Percentiles rank a stretch among this genome's conserved stretches.
phyloP scores from a whole-genome alignment of 2,797 vertebrate genomes.

The Lithobates pipiens region DNA sequence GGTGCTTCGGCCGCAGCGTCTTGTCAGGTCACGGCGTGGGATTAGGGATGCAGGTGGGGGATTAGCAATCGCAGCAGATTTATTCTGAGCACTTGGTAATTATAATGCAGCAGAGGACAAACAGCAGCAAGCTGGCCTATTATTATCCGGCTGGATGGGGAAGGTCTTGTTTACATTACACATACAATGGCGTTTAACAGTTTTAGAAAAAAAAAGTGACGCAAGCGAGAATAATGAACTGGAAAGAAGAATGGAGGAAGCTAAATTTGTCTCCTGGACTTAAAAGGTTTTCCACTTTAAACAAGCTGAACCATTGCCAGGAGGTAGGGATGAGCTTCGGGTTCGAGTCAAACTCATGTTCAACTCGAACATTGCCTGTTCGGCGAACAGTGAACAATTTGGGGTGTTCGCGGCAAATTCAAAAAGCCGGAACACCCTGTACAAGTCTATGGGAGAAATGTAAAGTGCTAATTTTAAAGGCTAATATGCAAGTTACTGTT shows the following conservation, averaged over 20 bases:
- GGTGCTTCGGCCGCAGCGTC: not conserved
- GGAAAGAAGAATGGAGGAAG: not conserved
- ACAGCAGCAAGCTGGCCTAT: slow-evolving; percentile 9
- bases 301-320: no score
- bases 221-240: not conserved
- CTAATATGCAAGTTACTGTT: no score
- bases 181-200: not conserved
- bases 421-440: no score
- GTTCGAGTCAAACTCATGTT: no score
- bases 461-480: no score
- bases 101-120: slow-evolving; percentile 46
- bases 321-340: no score
- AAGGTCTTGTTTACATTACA: not conserved
- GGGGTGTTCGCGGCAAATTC: no score
- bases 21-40: slow-evolving; percentile 25
- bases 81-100: slow-evolving; percentile 50
- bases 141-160: not conserved
- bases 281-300: no score
- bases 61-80: slow-evolving; percentile 55
- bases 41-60: slow-evolving; percentile 51
- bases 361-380: no score
- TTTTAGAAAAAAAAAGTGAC: not conserved
- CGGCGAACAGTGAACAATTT: no score
- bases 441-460: no score
- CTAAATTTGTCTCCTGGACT: no score